phyloP scores from a whole-genome alignment of 2,113 vertebrate genomes.

The Plotosus lineatus region DNA sequence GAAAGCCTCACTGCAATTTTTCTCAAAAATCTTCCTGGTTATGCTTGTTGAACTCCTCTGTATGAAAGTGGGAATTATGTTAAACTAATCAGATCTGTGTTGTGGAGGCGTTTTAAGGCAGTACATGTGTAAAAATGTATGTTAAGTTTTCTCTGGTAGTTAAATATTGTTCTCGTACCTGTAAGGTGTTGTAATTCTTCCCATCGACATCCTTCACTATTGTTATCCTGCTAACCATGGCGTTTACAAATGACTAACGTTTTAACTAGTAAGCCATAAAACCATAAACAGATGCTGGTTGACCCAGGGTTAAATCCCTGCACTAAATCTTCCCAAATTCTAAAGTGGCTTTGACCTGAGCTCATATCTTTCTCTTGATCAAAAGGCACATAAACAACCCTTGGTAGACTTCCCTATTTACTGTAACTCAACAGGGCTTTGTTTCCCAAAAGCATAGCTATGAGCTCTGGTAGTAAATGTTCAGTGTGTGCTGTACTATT shows the following conservation, averaged over 20 bases:
- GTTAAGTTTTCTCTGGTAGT: not conserved
- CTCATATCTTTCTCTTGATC: slow-evolving; percentile 14
- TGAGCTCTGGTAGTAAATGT: not conserved
- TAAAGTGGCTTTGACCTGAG: slow-evolving; percentile 37
- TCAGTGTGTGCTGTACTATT: not conserved
- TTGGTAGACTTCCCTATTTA: not conserved
- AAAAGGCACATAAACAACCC: slow-evolving; percentile 9
- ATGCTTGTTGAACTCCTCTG: not conserved
- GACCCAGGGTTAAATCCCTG: not conserved
- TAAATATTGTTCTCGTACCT: not conserved
- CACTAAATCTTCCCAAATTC: slow-evolving; percentile 29
- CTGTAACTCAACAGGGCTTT: not conserved
- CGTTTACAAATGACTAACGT: slow-evolving; percentile 48
- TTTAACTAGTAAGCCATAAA: slow-evolving; percentile 31
- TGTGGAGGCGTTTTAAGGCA: not conserved
- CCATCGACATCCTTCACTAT: not conserved
- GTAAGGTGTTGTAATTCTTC: not conserved
- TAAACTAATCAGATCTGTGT: not conserved
- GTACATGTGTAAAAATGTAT: not conserved
- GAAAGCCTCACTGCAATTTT: not conserved
- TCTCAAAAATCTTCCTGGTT: not conserved
- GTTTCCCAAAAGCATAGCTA: not conserved
- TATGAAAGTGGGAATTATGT: not conserved
- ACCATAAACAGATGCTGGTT: not conserved
- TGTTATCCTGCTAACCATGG: not conserved